phyloP scores from a whole-genome alignment of 2,888 invertebrate species.

The Drosophila affinis region DNA sequence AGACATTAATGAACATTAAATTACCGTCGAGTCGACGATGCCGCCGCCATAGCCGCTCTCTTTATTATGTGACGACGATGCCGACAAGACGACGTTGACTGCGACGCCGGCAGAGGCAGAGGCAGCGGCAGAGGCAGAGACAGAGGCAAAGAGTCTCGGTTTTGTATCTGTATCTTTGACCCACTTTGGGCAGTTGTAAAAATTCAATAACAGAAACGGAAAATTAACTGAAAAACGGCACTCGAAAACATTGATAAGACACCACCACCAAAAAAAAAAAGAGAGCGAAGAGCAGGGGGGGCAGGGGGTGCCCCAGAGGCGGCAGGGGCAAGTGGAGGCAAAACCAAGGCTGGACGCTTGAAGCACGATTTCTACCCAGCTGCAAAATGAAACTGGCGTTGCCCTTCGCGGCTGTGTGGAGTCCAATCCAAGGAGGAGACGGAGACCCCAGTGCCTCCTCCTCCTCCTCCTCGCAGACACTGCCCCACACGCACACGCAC shows the following conservation, averaged over 20 bases:
- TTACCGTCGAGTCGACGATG: conserved; percentile 33
- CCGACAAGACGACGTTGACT: conserved; percentile 23
- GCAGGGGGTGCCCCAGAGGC: conserved; percentile 5
- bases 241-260: conserved; percentile 70
- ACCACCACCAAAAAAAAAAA: conserved; percentile 43
- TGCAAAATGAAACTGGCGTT: conserved; percentile 42
- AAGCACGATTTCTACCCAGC: conserved; percentile 69
- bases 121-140: background rate
- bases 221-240: conserved; percentile 72
- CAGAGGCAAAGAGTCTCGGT: conserved; percentile 8
- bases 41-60: conserved; percentile 44
- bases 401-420: conserved; percentile 19
- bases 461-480: background rate
- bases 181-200: conserved; percentile 71
- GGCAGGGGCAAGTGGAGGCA: conserved; percentile 14
- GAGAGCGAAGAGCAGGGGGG: conserved; percentile 3
- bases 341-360: conserved; percentile 56
- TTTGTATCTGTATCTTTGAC: conserved; percentile 62
- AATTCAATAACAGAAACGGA: conserved; percentile 72
- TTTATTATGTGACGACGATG: conserved; percentile 45
- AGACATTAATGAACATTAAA: conserved; percentile 62
- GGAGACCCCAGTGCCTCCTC: conserved; percentile 6
- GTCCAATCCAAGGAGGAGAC: conserved; percentile 14
- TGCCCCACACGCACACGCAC: conserved; percentile 19
- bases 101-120: background rate